Conservation (phyloP, 2,888 invertebrate genomes). For the Drosophila melanosoma region DNA sequence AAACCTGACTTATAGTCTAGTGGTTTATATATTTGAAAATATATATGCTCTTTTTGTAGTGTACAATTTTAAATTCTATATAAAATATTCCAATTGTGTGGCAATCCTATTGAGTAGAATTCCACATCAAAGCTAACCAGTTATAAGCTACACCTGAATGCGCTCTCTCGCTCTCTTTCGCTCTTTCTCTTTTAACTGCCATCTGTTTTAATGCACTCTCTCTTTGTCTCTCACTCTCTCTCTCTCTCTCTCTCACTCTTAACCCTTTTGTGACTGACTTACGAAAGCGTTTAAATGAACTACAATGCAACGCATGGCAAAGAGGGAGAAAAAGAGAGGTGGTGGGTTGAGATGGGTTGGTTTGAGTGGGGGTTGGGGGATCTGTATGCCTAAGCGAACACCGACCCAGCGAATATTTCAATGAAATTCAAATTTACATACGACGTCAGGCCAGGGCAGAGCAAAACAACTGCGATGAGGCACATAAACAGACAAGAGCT, state of each 20-base stretch:
- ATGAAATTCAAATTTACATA: slow-evolving; percentile 70
- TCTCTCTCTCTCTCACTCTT: slow-evolving; percentile 26
- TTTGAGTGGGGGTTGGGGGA: slow-evolving; percentile 35
- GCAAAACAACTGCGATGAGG: slow-evolving; percentile 35
- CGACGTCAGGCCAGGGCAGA: slow-evolving; percentile 39
- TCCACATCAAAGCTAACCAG: slow-evolving; percentile 29
- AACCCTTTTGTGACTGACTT: slow-evolving; percentile 63
- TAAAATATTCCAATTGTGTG: background rate
- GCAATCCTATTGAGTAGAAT: slow-evolving; percentile 26
- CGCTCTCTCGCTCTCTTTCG: slow-evolving; percentile 42
- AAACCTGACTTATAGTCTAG: background rate
- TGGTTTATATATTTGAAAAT: background rate
- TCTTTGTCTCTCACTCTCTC: background rate
- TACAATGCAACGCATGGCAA: slow-evolving; percentile 42
- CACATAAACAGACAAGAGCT: slow-evolving; percentile 27
- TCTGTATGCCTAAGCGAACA: slow-evolving; percentile 48
- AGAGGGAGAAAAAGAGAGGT: background rate
- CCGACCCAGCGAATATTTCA: slow-evolving; percentile 50
- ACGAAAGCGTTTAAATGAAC: slow-evolving; percentile 72
- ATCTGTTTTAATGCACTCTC: slow-evolving; percentile 34
- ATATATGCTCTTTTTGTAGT: background rate
- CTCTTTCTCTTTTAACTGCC: slow-evolving; percentile 30
- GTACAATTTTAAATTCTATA: background rate
- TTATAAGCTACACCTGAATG: slow-evolving; percentile 20
- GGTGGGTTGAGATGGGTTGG: background rate